These are phyloP conservation scores for Zenarchopterus dispar DNA, from an alignment of 2,797 vertebrate species.

Conservation along the genomic window DNA sequence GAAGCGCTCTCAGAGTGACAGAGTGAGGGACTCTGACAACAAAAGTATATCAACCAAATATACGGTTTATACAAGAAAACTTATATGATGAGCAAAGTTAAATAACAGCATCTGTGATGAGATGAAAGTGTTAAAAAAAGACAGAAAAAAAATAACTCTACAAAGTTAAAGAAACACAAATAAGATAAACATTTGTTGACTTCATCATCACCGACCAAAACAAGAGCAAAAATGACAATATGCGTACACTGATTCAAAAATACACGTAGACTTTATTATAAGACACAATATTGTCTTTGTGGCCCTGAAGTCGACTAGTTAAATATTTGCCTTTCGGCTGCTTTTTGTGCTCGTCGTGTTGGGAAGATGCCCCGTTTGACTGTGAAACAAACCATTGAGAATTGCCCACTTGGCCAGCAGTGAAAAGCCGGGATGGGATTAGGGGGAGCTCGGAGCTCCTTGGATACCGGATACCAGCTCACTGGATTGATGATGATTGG, in stretches of 20 bases:
- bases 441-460: conserved; percentile 66
- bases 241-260: too few species aligned
- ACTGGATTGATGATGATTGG: conserved; percentile 66
- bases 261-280: too few species aligned
- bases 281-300: conserved; percentile 22
- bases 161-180: neutral
- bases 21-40: too few species aligned
- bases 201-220: too few species aligned
- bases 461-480: conserved; percentile 71
- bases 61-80: too few species aligned
- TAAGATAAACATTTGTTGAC: neutral
- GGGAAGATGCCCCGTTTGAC: conserved; percentile 71
- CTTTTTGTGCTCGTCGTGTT: conserved; percentile 63
- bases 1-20: too few species aligned
- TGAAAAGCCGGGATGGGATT: conserved; percentile 74
- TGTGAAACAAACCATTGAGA: conserved; percentile 72
- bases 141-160: too few species aligned
- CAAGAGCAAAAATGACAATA: too few species aligned
- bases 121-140: too few species aligned
- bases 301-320: conserved; percentile 48
- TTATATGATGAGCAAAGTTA: too few species aligned
- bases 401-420: conserved; percentile 71
- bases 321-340: conserved; percentile 66
- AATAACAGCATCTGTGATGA: too few species aligned
- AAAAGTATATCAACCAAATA: too few species aligned